Percentiles rank a stretch among this genome's conserved stretches.
These are phyloP conservation scores for Eulithis testata DNA, from an alignment of 2,888 invertebrate species.

Conservation along the genomic window DNA sequence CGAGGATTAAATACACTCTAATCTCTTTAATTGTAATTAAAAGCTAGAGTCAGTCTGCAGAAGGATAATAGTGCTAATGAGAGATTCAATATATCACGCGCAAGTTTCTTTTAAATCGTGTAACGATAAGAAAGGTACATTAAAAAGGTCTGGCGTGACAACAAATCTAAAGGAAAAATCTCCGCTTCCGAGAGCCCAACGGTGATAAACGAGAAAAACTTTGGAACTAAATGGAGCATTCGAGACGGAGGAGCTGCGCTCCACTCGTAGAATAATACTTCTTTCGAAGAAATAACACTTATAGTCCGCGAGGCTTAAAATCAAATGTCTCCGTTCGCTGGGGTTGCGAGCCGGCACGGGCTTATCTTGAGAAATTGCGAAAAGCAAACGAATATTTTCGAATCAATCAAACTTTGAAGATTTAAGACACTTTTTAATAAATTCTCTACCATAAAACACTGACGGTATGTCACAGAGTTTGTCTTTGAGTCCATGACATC, in stretches of 20 bases:
- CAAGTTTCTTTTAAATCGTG: conserved; percentile 76
- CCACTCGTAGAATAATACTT: conserved; percentile 83
- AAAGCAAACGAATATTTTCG: conserved; percentile 38
- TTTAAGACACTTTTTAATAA: conserved; percentile 20
- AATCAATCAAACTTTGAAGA: conserved; percentile 38
- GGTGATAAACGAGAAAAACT: conserved; percentile 85
- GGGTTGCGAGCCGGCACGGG: conserved; percentile 65
- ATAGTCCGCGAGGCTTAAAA: conserved; percentile 84
- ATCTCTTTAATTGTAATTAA: conserved; percentile 24
- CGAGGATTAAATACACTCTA: conserved; percentile 14
- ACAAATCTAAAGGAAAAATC: conserved; percentile 85
- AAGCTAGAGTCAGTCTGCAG: conserved; percentile 8
- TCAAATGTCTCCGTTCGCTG: conserved; percentile 80
- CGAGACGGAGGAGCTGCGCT: conserved; percentile 81
- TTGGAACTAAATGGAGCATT: conserved; percentile 85
- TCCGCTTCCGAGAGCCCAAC: conserved; percentile 83
- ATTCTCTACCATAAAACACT: conserved; percentile 2
- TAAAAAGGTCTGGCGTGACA: conserved; percentile 85
- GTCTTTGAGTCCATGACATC: background rate
- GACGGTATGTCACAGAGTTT: background rate
- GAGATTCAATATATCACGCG: conserved; percentile 54
- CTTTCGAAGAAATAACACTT: conserved; percentile 83
- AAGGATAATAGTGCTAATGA: conserved; percentile 27
- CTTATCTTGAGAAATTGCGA: conserved; percentile 69
- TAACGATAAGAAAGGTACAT: conserved; percentile 82